These are phyloP conservation scores for Tenualosa thibaudeaui DNA, from an alignment of 2,797 vertebrate species.

Conservation along the genomic window DNA sequence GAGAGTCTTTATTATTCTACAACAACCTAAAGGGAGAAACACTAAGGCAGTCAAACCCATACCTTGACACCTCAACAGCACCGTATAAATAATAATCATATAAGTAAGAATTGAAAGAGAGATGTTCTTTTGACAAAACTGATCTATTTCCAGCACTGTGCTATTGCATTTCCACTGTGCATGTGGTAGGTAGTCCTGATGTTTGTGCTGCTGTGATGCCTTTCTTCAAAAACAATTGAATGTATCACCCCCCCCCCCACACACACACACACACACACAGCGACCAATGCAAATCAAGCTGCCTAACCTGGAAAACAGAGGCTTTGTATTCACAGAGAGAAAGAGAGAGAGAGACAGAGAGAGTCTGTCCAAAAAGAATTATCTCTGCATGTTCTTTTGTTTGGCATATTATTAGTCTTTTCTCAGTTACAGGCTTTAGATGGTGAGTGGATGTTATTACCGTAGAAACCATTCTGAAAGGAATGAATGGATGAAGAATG, in stretches of 20 bases:
- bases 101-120: background rate
- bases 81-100: background rate
- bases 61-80: background rate
- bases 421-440: background rate
- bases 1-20: conserved; percentile 60
- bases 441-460: background rate
- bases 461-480: background rate
- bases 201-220: background rate
- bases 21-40: conserved; percentile 59
- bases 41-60: background rate
- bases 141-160: background rate
- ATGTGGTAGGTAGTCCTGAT: background rate
- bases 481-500: background rate
- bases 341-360: background rate
- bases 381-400: background rate
- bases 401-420: background rate
- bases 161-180: no score
- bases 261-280: background rate
- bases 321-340: background rate
- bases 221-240: background rate
- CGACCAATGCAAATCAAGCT: background rate
- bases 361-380: background rate
- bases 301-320: background rate
- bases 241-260: background rate
- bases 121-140: background rate